Conservation (phyloP, 2,888 invertebrate species). For the Platerodrilus igneus region DNA sequence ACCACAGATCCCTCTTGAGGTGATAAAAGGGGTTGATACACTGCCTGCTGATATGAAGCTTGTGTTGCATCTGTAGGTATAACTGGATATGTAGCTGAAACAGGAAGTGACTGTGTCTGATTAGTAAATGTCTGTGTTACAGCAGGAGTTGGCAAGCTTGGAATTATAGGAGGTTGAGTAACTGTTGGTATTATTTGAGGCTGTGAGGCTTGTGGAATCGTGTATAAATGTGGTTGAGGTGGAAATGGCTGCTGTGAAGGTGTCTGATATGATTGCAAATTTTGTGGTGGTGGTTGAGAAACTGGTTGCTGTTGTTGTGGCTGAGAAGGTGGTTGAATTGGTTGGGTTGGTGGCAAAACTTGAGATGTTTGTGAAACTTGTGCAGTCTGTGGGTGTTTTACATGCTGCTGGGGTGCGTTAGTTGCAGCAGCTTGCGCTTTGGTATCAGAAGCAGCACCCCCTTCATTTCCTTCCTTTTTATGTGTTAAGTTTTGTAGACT, state of each 20-base stretch:
- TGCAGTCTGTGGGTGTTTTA: slow-evolving; percentile 18
- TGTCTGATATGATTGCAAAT: slow-evolving; percentile 2
- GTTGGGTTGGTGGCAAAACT: too few relatives aligned
- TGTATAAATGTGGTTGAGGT: slow-evolving; percentile 3
- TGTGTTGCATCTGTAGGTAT: too few relatives aligned
- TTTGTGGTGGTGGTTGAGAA: slow-evolving; percentile 6
- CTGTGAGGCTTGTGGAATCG: neutral
- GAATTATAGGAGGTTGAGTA: too few relatives aligned
- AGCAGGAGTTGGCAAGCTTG: slow-evolving; percentile 1
- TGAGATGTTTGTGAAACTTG: slow-evolving; percentile 18
- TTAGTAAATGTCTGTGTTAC: too few relatives aligned
- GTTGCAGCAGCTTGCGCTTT: slow-evolving; percentile 11
- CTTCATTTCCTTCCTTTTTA: slow-evolving; percentile 36
- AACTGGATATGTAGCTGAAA: slow-evolving; percentile 7
- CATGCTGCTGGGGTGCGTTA: slow-evolving; percentile 13
- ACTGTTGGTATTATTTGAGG: slow-evolving; percentile 3
- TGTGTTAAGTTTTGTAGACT: slow-evolving; percentile 56
- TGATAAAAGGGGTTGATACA: too few relatives aligned
- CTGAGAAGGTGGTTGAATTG: slow-evolving; percentile 8
- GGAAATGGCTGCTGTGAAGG: neutral
- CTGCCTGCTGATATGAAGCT: too few relatives aligned
- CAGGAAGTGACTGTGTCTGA: slow-evolving; percentile 7
- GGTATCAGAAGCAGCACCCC: slow-evolving; percentile 18
- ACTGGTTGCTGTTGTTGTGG: slow-evolving; percentile 17
- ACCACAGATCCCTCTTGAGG: too few relatives aligned